Base-by-base conservation (phyloP, 2,888 invertebrate species). In the Noctua fimbriata region DNA sequence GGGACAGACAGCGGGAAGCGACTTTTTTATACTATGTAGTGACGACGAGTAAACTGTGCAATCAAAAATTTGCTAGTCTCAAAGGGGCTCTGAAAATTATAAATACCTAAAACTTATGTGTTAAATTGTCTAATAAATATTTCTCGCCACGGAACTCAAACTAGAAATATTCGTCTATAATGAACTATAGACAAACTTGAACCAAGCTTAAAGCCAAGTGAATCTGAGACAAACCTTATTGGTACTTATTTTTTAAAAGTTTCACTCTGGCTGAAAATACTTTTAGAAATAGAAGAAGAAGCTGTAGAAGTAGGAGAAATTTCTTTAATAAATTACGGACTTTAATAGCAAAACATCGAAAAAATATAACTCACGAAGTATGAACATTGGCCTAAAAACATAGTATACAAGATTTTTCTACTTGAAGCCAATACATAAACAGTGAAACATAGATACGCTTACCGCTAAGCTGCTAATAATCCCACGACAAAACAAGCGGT, bases 61-160 rank as follows among this genome's bases (percentile, higher is more conserved):
- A 63, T 55, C 41, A 36, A 36, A 60, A 14, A 18, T 28, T 24
- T 7, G 9, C 9, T 41, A 41, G 41, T 41, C 41, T 41, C 41
- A 41, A 41, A 41, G 41, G 41, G 41, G 41, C 41, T 7, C 41
- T 41, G 7, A 41, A 41, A 5, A 52, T 9, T 41, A 36, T 60
- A 60, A 60, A 60, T 18, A 60, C 28, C 16, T 60, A 28, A 60
- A 52, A 7, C 21, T 2, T 21, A 52, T 9, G 52, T 52, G 52
- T 52, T 21, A 52, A 52, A 52, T 49, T 49, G 16, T 49, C 18
- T 12, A 21, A 21, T 49, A 18, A 18, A 67, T 47, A 47, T 47
- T n/a, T 73, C 3, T 55, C 18, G 44, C 44, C 14, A 21, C 18
- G 32, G 32, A 28, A 79, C 18, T 69, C 41, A 80, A 58, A 58